Base-by-base conservation (phyloP, 2,888 invertebrate species). In the Drosophila anomalata region DNA sequence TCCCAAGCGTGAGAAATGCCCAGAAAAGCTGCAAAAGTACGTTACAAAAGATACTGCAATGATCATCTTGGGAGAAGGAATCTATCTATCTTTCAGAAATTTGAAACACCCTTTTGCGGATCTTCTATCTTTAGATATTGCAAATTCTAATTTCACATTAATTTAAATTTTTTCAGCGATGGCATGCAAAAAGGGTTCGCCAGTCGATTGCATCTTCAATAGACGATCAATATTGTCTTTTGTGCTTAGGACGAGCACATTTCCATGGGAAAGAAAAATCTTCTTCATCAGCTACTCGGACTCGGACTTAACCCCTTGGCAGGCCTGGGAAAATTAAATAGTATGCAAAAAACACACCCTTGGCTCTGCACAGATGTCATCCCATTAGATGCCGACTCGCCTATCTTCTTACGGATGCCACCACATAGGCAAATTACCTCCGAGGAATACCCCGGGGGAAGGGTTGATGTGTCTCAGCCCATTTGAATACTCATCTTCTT, bases 121-220 rank as follows among this genome's bases (percentile, higher is more conserved):
- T 54, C 39, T 31, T 33, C 55, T 14, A 36, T 33, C 29, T 54
- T 42, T 26, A 11, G 52, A 70, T 77, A 72, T 53, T 69, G 80
- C 60, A 75, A 66, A 76, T 81, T 84, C 84, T 72, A 75, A 80
- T 77, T 73, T 66, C 73, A 76, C 75, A 83, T 82, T 78, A 79
- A 89, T 89, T 89, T 88, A 73, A 89, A 90, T 90, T 88, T 89
- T 8, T 31, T 44, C 44, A 2, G 11, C 44, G 44, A 22, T 70
- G 71, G 87, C 90, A 90, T 88, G 89, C 89, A 83, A 87, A 89
- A 79, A 58, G 56, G 54, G 75, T 69, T 44, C 11, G 17, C 24
- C 44, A 89, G 89, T 83, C 88, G 90, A 89, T 89, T 90, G 90
- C 90, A 89, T 90, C 90, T 88, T 89, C 89, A 87, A 84, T 87